Evolutionary conservation across 2,888 invertebrate species (phyloP).

Genomic region (Heteromyza rotundicornis): DNA sequence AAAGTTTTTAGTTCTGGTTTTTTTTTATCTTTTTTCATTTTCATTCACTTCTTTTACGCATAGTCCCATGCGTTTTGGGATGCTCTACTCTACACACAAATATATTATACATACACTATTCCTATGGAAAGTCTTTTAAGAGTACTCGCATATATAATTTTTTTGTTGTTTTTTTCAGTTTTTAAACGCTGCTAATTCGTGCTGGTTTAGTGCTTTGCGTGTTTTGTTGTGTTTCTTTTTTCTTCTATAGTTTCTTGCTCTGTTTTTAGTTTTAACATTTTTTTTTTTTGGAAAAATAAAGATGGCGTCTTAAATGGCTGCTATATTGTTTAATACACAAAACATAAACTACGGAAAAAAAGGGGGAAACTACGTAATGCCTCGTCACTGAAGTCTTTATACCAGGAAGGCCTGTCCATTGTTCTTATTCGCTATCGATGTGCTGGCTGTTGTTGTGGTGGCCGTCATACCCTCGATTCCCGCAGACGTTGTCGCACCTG

Average conservation of each 20-base stretch:
- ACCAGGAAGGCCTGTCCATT: slow-evolving; percentile 61
- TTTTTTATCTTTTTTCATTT: slow-evolving; percentile 4
- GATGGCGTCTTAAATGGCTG: slow-evolving; percentile 17
- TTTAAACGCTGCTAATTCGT: neutral
- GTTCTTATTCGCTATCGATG: slow-evolving; percentile 38
- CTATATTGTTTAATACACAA: neutral
- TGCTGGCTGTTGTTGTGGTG: slow-evolving; percentile 42
- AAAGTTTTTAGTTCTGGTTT: slow-evolving; percentile 28
- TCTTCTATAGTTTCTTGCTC: neutral
- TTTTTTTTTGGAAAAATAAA: neutral
- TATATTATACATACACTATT: slow-evolving; percentile 1
- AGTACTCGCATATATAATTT: slow-evolving; percentile 1
- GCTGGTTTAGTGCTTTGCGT: slow-evolving; percentile 2
- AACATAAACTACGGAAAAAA: slow-evolving; percentile 16
- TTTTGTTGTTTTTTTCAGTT: no score
- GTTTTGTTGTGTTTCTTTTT: slow-evolving; percentile 13
- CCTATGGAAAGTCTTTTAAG: slow-evolving; percentile 1
- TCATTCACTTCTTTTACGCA: slow-evolving; percentile 8
- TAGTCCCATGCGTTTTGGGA: neutral
- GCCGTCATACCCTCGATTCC: slow-evolving; percentile 28
- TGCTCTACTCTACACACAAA: neutral
- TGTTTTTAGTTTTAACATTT: neutral
- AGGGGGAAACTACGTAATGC: slow-evolving; percentile 12
- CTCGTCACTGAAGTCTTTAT: no score
- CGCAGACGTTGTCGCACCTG: slow-evolving; percentile 19